Evolutionary conservation across 2,888 invertebrate genomes (phyloP), one percentile per base, ranked within the genome.

Genomic region (Taphrorychus bicolor): DNA sequence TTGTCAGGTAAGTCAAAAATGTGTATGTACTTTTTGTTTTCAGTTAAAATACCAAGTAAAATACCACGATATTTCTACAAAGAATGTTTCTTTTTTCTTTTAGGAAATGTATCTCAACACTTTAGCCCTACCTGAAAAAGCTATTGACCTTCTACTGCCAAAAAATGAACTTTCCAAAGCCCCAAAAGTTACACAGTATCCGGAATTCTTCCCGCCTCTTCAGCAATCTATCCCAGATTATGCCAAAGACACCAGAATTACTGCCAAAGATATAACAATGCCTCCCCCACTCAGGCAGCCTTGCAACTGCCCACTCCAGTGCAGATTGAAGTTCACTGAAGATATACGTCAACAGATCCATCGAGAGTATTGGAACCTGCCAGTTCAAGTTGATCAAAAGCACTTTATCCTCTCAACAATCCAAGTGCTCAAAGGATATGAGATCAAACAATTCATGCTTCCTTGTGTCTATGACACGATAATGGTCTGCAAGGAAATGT

Each of bases 71-170:
- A 32, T 9, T 32, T 16, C 14, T 3, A 3, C 54, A 2, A 14
- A 53, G 42, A 22, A 40, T 11, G 14, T 52, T 5, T 42, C 53
- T 17, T 9, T 54, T 45, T 3, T 42, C 52, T 53, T 66, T 7
- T 22, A 68, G 68, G 63, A 63, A 59, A 68, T 68, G 68, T 68
- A 68, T 32, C 53, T 68, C 1, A 68, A 68, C 49, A 68, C 68
- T 41, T 32, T 68, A 49, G 48, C 63, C 9, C 24, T 68, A 16
- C 40, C 21, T 22, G 68, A 68, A 42, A 60, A 68, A 54, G 16
- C 59, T 5, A 24, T 68, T 5, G 59, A 68, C 32, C 51, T 59
- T 23, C 54, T 58, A 3, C 16, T 68, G 32, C 63, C 68, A n/a
- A 59, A 49, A 51, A 22, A 2, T 11, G 64, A 64, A 17, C 42